Evolutionary conservation across 2,113 vertebrate genomes (phyloP).

Genomic region (Solea senegalensis): DNA sequence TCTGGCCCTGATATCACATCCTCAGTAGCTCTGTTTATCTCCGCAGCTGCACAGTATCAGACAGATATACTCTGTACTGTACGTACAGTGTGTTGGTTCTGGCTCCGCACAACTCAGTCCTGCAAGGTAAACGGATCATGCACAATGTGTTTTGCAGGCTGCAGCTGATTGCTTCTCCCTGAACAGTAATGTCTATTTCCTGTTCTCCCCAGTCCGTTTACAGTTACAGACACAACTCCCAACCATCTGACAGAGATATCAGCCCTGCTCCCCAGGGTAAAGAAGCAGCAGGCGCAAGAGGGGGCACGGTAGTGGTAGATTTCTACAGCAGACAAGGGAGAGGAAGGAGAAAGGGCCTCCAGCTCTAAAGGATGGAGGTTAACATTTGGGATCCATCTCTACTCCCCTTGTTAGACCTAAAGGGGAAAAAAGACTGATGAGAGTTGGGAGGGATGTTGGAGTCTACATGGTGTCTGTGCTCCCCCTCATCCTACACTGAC

Average conservation of each 20-base stretch:
- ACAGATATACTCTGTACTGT: slow-evolving; percentile 1
- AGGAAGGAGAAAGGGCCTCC: slow-evolving; percentile 14
- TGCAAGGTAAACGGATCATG: slow-evolving; percentile 22
- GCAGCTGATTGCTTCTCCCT: slow-evolving; percentile 48
- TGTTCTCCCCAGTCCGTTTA: slow-evolving; percentile 66
- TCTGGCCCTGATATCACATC: slow-evolving; percentile 32
- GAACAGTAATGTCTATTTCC: slow-evolving; percentile 52
- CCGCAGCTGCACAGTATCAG: slow-evolving; percentile 32
- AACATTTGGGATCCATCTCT: slow-evolving; percentile 27
- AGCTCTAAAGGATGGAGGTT: slow-evolving; percentile 53
- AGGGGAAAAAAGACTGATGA: slow-evolving; percentile 10
- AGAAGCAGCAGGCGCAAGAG: slow-evolving; percentile 32
- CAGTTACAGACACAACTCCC: slow-evolving; percentile 63
- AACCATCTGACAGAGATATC: slow-evolving; percentile 76
- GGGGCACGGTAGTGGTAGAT: slow-evolving; percentile 57
- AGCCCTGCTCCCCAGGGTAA: slow-evolving; percentile 51
- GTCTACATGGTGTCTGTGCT: slow-evolving; percentile 40
- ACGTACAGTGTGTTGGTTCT: slow-evolving; percentile 31
- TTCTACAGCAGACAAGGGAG: slow-evolving; percentile 56
- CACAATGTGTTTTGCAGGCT: slow-evolving; percentile 66
- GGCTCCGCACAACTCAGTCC: slow-evolving; percentile 9
- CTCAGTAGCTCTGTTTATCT: slow-evolving; percentile 31
- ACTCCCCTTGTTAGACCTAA: slow-evolving; percentile 20
- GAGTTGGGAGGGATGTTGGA: slow-evolving; percentile 37
- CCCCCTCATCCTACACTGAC: slow-evolving; percentile 39